These are phyloP conservation scores for Lepeophtheirus salmonis DNA, from an alignment of 1,140 invertebrate species.

Conservation along the genomic window DNA sequence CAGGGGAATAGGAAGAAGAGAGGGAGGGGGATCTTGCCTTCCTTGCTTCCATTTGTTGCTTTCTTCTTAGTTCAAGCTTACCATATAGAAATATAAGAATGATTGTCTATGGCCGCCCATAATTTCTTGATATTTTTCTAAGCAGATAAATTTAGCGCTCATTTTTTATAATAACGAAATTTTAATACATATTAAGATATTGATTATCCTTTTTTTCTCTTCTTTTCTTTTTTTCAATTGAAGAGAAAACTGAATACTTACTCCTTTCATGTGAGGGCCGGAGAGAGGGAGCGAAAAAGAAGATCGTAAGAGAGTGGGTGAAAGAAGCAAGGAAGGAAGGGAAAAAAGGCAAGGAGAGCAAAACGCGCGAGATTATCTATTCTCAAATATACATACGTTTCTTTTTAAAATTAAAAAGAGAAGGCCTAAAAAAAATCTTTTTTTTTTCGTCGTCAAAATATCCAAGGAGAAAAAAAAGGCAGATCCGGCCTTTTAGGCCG, in stretches of 20 bases:
- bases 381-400: not conserved
- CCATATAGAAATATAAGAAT: not conserved
- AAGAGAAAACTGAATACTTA: no score
- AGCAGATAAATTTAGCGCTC: not conserved
- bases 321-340: not conserved
- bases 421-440: no score
- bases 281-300: not conserved
- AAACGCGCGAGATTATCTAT: no score
- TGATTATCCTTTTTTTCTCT: not conserved
- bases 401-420: not conserved
- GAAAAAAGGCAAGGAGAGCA: no score
- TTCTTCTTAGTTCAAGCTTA: not conserved
- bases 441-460: not conserved
- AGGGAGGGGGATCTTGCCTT: not conserved
- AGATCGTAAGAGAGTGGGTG: not conserved
- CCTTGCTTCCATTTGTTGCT: not conserved
- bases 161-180: not conserved
- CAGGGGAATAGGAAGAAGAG: not conserved
- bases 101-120: not conserved
- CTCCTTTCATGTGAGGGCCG: not conserved
- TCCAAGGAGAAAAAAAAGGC: not conserved
- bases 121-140: not conserved
- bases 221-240: not conserved
- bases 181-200: not conserved
- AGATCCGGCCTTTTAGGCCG: not conserved